phyloP scores from a whole-genome alignment of 2,113 vertebrate genomes.

The Loxodonta africana region DNA sequence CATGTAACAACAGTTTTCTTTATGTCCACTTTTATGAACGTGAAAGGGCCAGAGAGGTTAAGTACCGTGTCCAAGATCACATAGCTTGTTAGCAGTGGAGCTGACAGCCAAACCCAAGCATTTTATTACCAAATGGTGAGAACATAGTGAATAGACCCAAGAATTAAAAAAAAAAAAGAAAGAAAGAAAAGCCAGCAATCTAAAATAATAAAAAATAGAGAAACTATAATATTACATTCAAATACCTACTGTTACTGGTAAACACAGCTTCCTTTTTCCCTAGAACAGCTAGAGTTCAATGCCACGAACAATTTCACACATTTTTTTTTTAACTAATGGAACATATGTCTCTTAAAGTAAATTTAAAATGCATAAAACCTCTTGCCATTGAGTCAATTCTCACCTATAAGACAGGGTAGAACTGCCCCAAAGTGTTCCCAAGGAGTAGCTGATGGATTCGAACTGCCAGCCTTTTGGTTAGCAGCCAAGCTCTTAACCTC shows the following conservation, averaged over 20 bases:
- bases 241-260: not conserved
- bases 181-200: not conserved
- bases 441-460: too few relatives aligned
- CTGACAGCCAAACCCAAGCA: not conserved
- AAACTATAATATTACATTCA: not conserved
- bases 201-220: not conserved
- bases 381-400: too few relatives aligned
- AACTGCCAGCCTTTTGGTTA: too few relatives aligned
- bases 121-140: not conserved
- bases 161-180: not conserved
- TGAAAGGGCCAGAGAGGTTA: not conserved
- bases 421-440: too few relatives aligned
- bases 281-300: not conserved
- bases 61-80: not conserved
- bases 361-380: not conserved
- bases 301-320: not conserved
- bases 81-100: not conserved
- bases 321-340: not conserved
- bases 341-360: not conserved
- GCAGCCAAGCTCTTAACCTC: too few relatives aligned
- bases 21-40: not conserved
- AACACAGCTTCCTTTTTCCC: not conserved
- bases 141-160: not conserved
- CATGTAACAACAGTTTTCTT: not conserved
- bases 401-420: too few relatives aligned